A percentile compares a stretch with the other conserved stretches of the same genome.
Evolutionary conservation across 2,888 invertebrate species (phyloP).

Genomic region (Aelia acuminata): DNA sequence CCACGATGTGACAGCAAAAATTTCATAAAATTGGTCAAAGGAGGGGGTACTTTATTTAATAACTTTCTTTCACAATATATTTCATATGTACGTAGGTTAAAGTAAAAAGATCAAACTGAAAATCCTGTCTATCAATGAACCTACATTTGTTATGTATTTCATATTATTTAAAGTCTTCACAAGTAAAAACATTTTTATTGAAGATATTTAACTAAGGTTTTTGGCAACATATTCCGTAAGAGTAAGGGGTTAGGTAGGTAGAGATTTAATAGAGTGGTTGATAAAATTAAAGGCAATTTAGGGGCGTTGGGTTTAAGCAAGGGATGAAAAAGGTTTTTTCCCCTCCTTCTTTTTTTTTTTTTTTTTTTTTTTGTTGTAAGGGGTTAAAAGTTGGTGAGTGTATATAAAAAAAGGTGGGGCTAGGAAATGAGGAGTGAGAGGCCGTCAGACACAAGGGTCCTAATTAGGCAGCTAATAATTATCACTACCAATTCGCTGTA

Average conservation of each 20-base stretch:
- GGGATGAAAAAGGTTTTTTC: slow-evolving; percentile 18
- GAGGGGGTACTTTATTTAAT: no score
- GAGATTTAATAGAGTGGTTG: slow-evolving; percentile 22
- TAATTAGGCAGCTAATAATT: slow-evolving; percentile 51
- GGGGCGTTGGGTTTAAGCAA: slow-evolving; percentile 29
- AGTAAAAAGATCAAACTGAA: no score
- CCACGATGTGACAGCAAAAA: no score
- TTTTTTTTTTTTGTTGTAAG: slow-evolving; percentile 6
- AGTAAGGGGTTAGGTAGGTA: not conserved
- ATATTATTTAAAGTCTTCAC: not conserved
- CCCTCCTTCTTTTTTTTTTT: not conserved
- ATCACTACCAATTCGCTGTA: slow-evolving; percentile 27
- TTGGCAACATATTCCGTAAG: not conserved
- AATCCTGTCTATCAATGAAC: no score
- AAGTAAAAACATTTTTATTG: not conserved
- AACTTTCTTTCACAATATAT: no score
- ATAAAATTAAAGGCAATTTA: slow-evolving; percentile 48
- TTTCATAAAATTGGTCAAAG: no score
- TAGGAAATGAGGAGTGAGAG: slow-evolving; percentile 15
- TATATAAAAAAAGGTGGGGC: slow-evolving; percentile 42
- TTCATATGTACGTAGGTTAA: no score
- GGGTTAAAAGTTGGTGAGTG: slow-evolving; percentile 43
- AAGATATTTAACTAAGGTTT: not conserved
- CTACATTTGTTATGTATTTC: no score
- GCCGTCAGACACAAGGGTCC: slow-evolving; percentile 18